phyloP scores from a whole-genome alignment of 2,888 invertebrate species.

The Lycocerus yunnanus region DNA sequence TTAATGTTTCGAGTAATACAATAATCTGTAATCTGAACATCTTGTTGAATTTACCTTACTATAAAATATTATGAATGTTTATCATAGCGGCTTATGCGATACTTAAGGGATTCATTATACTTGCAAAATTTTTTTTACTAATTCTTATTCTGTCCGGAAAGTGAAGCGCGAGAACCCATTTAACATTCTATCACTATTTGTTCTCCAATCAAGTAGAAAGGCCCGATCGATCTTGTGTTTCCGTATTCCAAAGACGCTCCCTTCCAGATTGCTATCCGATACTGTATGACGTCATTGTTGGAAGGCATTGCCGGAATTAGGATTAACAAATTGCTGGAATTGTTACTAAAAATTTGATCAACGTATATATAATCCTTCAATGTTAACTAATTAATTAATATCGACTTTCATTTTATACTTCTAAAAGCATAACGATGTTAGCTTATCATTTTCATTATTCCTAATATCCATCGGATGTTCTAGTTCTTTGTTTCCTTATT shows the following conservation, averaged over 20 bases:
- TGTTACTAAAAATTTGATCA: slow-evolving; percentile 4
- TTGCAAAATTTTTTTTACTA: slow-evolving; percentile 29
- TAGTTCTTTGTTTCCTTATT: neutral
- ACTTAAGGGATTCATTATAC: slow-evolving; percentile 27
- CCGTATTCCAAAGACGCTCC: slow-evolving; percentile 29
- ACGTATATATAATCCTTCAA: neutral
- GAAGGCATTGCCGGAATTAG: slow-evolving; percentile 8
- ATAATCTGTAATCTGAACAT: neutral
- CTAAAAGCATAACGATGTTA: neutral
- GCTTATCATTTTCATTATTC: neutral
- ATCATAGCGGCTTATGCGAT: slow-evolving; percentile 12
- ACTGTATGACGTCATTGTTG: slow-evolving; percentile 28
- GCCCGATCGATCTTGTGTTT: slow-evolving; percentile 31
- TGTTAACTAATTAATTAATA: neutral
- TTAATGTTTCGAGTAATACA: neutral
- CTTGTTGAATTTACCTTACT: neutral
- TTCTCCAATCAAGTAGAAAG: slow-evolving; percentile 39
- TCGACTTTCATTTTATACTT: neutral
- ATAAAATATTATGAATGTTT: slow-evolving; percentile 21
- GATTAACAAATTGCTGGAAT: slow-evolving; percentile 20
- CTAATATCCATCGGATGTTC: neutral
- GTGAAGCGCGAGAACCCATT: slow-evolving; percentile 30
- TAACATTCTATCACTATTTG: slow-evolving; percentile 39
- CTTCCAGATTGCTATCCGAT: slow-evolving; percentile 27
- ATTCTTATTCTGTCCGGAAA: slow-evolving; percentile 28